phyloP scores from a whole-genome alignment of 2,797 vertebrate species.

The Sebastolobus alascanus region DNA sequence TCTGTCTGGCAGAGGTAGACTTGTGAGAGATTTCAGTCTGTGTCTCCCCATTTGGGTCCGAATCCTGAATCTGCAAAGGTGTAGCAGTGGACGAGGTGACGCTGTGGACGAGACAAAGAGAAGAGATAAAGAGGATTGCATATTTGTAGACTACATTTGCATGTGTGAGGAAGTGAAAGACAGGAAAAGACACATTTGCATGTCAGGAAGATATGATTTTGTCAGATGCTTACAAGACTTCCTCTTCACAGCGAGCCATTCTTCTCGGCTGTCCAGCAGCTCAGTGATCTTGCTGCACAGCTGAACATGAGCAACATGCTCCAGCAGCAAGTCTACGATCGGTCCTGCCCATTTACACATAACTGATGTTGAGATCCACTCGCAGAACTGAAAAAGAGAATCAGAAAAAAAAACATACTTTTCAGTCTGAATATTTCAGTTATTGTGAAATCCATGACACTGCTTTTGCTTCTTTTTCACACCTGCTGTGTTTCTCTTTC shows the following conservation, averaged over 20 bases:
- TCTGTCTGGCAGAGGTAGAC: constrained; percentile 90
- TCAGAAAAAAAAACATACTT: neutral
- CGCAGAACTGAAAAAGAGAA: constrained; percentile 92
- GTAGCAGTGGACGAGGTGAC: constrained; percentile 90
- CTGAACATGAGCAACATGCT: constrained; percentile 92
- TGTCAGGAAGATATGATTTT: constrained; percentile 10
- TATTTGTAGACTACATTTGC: neutral
- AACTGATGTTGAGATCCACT: constrained; percentile 90
- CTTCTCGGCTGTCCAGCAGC: constrained; percentile 90
- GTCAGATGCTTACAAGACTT: constrained; percentile 89
- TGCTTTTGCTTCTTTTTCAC: constrained; percentile 70
- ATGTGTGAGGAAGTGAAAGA: constrained; percentile 32
- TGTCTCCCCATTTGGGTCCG: constrained; percentile 86
- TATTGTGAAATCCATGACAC: neutral
- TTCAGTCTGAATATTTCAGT: neutral
- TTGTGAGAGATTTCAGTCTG: constrained; percentile 87
- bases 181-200: neutral
- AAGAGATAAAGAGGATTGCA: constrained; percentile 1
- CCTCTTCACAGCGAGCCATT: constrained; percentile 90
- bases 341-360: constrained; percentile 90
- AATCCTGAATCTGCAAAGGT: constrained; percentile 92
- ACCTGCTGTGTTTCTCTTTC: constrained; percentile 81
- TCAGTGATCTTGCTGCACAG: constrained; percentile 91
- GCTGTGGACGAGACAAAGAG: constrained; percentile 78
- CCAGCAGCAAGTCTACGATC: constrained; percentile 92